Evolutionary conservation across 2,797 vertebrate species (phyloP), one percentile per base, ranked within the genome.

Genomic region (Siniperca obscura): DNA sequence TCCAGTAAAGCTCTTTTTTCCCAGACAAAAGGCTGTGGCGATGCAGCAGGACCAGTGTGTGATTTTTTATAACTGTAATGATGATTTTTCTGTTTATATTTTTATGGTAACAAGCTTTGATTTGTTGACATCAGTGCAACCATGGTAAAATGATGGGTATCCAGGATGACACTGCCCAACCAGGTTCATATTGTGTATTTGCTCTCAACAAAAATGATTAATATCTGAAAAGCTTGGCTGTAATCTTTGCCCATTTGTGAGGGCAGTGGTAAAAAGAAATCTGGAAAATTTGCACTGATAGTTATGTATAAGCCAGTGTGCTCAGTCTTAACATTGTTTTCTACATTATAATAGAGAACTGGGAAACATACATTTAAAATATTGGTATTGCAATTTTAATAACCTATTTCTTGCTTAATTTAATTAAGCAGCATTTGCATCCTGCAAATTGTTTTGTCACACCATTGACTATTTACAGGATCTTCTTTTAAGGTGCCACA

Each of bases 1-100:
- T 80, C 76, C 74, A 50, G 73, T 48, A 67, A 65, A 57, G 30
- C 74, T 64, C 86, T 91, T 92, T 92, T 89, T 93, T 93, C 93
- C 86, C 62, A 70, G 85, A 89, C 57, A 89, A 91, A 86, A 85
- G 77, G 74, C 80, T 89, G 77, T 50, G 50, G 78, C 55, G 66
- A 84, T 86, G 82, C 85, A 87, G 86, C 81, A 88, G 73, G 60
- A 78, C 69, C 76, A 80, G 21, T 56, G 67, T 82, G 68, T 53
- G 78, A 87, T 84, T 84, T 92, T 90, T 75, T 87, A 76, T 61
- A 48, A 87, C 76, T 84, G 67, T 89, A 78, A 91, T 89, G 65
- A 90, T 87, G 74, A 82, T 80, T 78, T 78, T 76, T 74, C 38
- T 76, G 38, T 8, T 12, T 86, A 74, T 69, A 76, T 80, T 90